phyloP scores from a whole-genome alignment of 2,113 vertebrate genomes.

The Chrysochloris asiatica region DNA sequence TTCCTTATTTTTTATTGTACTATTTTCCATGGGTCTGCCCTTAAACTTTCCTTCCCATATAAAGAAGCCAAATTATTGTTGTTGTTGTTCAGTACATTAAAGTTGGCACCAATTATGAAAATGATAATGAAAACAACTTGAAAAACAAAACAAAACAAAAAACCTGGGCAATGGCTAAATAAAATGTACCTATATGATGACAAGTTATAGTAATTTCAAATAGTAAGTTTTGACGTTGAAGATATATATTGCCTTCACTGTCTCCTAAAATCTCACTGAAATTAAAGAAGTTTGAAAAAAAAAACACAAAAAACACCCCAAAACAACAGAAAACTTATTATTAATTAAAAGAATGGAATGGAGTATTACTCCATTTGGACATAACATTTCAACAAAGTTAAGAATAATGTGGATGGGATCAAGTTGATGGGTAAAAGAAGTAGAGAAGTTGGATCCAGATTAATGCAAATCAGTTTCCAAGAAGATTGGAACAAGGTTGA shows the following conservation, averaged over 20 bases:
- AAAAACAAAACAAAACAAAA: constrained; percentile 10
- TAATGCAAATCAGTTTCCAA: not conserved
- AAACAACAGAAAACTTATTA: no score
- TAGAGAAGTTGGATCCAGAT: not conserved
- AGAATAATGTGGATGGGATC: not conserved
- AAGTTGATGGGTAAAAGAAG: not conserved
- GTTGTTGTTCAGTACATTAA: no score
- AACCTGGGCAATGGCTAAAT: not conserved
- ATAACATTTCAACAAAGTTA: not conserved
- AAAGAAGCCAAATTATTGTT: no score
- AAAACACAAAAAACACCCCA: not conserved
- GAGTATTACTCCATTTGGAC: not conserved
- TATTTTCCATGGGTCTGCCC: not conserved
- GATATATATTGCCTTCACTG: not conserved
- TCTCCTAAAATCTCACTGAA: not conserved
- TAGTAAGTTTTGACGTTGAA: not conserved
- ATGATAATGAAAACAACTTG: not conserved
- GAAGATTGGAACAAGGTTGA: not conserved
- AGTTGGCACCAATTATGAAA: no score
- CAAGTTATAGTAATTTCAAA: not conserved
- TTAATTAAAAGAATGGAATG: not conserved
- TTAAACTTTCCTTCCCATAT: not conserved
- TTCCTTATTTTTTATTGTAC: not conserved
- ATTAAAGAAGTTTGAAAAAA: not conserved
- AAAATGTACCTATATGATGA: not conserved